These are phyloP conservation scores for Trichomalopsis sarcophagae DNA, from an alignment of 1,140 invertebrate genomes.

Conservation along the genomic window DNA sequence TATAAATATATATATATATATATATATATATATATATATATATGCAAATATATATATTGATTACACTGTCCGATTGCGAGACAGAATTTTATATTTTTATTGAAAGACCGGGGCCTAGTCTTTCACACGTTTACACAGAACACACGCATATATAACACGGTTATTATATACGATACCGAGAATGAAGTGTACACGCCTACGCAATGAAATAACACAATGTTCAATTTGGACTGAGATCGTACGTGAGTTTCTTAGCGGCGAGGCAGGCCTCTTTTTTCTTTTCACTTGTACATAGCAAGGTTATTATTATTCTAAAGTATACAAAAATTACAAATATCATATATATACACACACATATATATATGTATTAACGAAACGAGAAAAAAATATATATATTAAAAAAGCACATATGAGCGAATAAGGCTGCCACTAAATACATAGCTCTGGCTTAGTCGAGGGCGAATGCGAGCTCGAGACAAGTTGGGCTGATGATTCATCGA, in stretches of 20 bases:
- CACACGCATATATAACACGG: neutral
- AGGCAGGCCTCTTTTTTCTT: slow-evolving; percentile 49
- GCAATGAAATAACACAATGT: neutral
- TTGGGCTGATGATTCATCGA: slow-evolving; percentile 39
- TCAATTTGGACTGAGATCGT: neutral
- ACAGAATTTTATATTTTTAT: slow-evolving; percentile 56
- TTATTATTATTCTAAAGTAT: slow-evolving; percentile 48
- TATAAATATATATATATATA: slow-evolving; percentile 31
- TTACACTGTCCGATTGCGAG: slow-evolving; percentile 29
- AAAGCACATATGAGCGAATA: slow-evolving; percentile 37
- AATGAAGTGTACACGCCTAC: neutral
- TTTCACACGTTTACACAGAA: slow-evolving; percentile 38
- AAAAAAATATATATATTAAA: slow-evolving; percentile 38
- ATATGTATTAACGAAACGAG: slow-evolving; percentile 31
- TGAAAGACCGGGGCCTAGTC: slow-evolving; percentile 52
- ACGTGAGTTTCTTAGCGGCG: slow-evolving; percentile 25
- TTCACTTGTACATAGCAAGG: slow-evolving; percentile 52
- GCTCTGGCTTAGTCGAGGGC: slow-evolving; percentile 27
- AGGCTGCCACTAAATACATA: slow-evolving; percentile 38
- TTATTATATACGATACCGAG: neutral
- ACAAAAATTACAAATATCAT: slow-evolving; percentile 26
- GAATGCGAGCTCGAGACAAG: slow-evolving; percentile 18
- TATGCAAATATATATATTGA: slow-evolving; percentile 34
- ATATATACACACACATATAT: slow-evolving; percentile 27
- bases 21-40: slow-evolving; percentile 32